These are phyloP conservation scores for Pempheris klunzingeri DNA, from an alignment of 2,797 vertebrate species.

Conservation along the genomic window DNA sequence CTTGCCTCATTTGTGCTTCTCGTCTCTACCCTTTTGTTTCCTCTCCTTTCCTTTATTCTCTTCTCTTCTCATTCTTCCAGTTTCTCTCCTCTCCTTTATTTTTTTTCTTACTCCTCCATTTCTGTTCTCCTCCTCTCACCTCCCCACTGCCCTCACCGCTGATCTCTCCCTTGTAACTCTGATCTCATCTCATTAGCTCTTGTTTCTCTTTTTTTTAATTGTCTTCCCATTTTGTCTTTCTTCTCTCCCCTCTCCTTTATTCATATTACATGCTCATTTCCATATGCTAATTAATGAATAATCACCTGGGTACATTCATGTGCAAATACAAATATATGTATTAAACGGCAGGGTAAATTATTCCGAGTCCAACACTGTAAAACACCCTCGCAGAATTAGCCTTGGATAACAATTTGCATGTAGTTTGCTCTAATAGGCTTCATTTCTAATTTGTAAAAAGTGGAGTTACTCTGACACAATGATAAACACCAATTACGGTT, in stretches of 20 bases:
- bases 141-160: slow-evolving; percentile 36
- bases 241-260: slow-evolving; percentile 71
- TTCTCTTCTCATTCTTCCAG: not conserved
- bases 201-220: slow-evolving; percentile 67
- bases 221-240: slow-evolving; percentile 68
- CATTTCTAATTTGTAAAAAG: slow-evolving; percentile 83
- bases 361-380: slow-evolving; percentile 73
- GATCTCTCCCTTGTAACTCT: slow-evolving; percentile 59
- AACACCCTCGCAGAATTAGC: slow-evolving; percentile 79
- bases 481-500: slow-evolving; percentile 84
- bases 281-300: slow-evolving; percentile 86
- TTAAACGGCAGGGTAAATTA: slow-evolving; percentile 78
- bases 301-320: slow-evolving; percentile 86
- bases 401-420: slow-evolving; percentile 83
- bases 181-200: slow-evolving; percentile 78
- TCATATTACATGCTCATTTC: slow-evolving; percentile 83
- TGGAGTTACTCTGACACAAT: slow-evolving; percentile 82
- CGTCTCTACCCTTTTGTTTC: not conserved
- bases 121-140: not conserved
- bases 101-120: not conserved
- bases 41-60: not conserved
- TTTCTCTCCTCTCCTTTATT: slow-evolving; percentile 2
- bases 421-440: slow-evolving; percentile 81
- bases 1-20: not conserved
- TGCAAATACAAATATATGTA: slow-evolving; percentile 84